phyloP scores from a whole-genome alignment of 2,888 invertebrate genomes.

The Hemaris fuciformis region DNA sequence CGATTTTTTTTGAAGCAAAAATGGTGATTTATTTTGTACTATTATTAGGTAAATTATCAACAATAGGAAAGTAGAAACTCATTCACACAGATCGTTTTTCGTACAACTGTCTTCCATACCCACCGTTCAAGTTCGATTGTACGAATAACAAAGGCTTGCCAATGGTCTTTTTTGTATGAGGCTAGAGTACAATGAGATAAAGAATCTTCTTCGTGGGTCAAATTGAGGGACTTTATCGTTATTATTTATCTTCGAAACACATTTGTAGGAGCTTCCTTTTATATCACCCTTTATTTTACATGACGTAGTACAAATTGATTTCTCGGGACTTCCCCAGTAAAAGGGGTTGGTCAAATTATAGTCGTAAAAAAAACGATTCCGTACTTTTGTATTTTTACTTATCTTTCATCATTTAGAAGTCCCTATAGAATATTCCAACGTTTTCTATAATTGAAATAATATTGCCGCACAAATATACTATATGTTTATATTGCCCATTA shows the following conservation, averaged over 20 bases:
- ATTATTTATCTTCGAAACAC: constrained; percentile 63
- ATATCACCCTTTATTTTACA: constrained; percentile 57
- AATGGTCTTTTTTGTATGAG: constrained; percentile 49
- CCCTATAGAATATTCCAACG: too few relatives aligned
- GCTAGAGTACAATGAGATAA: constrained; percentile 50
- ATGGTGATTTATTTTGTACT: neutral
- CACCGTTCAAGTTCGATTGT: constrained; percentile 11
- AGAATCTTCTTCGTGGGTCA: constrained; percentile 53
- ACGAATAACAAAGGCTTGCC: constrained; percentile 40
- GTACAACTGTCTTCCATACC: neutral
- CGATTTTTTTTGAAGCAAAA: neutral
- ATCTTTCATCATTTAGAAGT: too few relatives aligned
- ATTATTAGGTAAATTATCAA: neutral
- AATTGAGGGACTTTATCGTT: constrained; percentile 60
- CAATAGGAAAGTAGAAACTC: neutral
- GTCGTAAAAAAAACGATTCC: constrained; percentile 38
- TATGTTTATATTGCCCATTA: too few relatives aligned
- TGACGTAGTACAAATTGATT: constrained; percentile 57
- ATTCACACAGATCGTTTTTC: neutral
- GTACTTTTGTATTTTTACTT: too few relatives aligned
- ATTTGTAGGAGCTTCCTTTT: constrained; percentile 50
- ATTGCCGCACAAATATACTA: neutral
- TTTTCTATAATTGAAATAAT: neutral
- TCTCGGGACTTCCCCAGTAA: constrained; percentile 37
- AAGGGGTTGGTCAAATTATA: constrained; percentile 35